Conservation (phyloP, 2,888 invertebrate genomes). For the Pocota personata region DNA sequence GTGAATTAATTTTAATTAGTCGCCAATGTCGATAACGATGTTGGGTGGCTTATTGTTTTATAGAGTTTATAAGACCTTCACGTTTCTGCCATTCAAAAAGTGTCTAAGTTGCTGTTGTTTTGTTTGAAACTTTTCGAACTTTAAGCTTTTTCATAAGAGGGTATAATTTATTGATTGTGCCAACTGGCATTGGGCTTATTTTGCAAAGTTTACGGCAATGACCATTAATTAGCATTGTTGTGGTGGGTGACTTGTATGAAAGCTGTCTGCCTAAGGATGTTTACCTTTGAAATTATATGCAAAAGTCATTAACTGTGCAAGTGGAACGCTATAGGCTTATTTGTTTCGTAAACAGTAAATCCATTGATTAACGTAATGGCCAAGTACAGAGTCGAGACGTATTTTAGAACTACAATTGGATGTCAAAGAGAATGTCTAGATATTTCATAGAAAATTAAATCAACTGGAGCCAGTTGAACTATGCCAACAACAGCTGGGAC, state of each 20-base stretch:
- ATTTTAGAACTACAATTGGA: too few relatives aligned
- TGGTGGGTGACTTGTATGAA: not conserved
- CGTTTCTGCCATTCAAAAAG: not conserved
- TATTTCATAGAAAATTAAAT: too few relatives aligned
- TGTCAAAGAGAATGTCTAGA: too few relatives aligned
- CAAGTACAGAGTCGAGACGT: not conserved
- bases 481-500: too few relatives aligned
- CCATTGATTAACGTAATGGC: not conserved
- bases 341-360: not conserved
- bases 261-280: not conserved
- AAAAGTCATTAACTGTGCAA: constrained; percentile 32
- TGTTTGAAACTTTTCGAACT: not conserved
- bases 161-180: constrained; percentile 49
- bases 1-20: constrained; percentile 49
- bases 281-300: not conserved
- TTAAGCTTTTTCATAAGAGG: not conserved
- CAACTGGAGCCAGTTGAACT: too few relatives aligned
- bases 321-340: not conserved
- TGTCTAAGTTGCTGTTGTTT: constrained; percentile 4
- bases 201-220: constrained; percentile 52
- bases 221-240: constrained; percentile 56
- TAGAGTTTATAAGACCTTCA: constrained; percentile 10
- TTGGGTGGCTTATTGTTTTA: constrained; percentile 21
- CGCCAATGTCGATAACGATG: constrained; percentile 21
- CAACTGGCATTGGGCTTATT: constrained; percentile 50